These are phyloP conservation scores for Nesogale talazaci DNA, from an alignment of 2,113 vertebrate species.

Conservation along the genomic window DNA sequence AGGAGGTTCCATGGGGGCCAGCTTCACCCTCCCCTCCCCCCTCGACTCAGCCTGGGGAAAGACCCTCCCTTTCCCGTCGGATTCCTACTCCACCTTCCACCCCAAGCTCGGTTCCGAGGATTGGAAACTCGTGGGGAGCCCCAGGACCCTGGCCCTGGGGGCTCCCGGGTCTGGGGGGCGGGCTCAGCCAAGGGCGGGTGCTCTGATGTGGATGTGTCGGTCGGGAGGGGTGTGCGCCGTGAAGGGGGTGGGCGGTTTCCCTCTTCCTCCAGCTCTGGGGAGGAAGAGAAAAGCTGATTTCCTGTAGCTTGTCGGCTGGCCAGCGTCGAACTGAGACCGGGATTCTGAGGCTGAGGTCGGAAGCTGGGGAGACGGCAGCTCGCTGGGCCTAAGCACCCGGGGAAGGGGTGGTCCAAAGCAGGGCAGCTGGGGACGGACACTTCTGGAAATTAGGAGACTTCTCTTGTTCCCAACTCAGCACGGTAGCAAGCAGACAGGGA, in stretches of 20 bases:
- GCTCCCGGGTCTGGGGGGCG: slow-evolving; percentile 50
- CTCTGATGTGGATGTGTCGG: slow-evolving; percentile 23
- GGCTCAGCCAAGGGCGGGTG: slow-evolving; percentile 66
- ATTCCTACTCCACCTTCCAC: neutral
- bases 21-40: slow-evolving; percentile 69
- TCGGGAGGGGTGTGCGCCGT: slow-evolving; percentile 68
- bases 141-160: slow-evolving; percentile 58
- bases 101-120: neutral
- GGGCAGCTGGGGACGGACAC: neutral
- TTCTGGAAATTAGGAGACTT: neutral
- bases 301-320: slow-evolving; percentile 75
- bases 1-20: slow-evolving; percentile 69
- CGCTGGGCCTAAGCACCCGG: neutral
- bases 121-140: slow-evolving; percentile 32
- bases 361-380: slow-evolving; percentile 23
- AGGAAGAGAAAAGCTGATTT: slow-evolving; percentile 82
- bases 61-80: slow-evolving; percentile 33
- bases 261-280: slow-evolving; percentile 76
- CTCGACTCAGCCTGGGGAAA: slow-evolving; percentile 42
- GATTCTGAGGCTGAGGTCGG: slow-evolving; percentile 63
- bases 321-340: slow-evolving; percentile 18
- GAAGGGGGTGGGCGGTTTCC: slow-evolving; percentile 76
- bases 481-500: neutral
- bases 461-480: neutral
- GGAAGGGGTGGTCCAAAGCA: neutral